Evolutionary conservation across 2,113 vertebrate species (phyloP).

Genomic region (Fukomys damarensis): DNA sequence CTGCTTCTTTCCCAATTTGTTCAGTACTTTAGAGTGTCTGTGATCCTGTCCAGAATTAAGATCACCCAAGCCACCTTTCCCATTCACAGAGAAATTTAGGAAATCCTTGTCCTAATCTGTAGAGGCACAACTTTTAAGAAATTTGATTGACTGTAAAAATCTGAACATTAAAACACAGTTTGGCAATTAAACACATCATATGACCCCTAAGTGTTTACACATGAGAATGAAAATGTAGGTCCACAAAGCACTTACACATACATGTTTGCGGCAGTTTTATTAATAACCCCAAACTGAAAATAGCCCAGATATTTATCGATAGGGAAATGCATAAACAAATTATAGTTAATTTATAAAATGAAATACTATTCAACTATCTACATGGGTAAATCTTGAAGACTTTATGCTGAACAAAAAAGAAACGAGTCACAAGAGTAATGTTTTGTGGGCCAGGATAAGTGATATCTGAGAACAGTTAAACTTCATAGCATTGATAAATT

Average conservation of each 20-base stretch:
- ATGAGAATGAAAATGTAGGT: background rate
- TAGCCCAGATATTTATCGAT: background rate
- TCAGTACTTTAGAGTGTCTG: background rate
- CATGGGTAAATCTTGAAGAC: background rate
- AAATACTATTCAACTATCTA: background rate
- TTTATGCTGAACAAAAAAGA: background rate
- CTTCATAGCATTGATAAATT: background rate
- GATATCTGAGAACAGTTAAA: background rate
- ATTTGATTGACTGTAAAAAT: conserved; percentile 22
- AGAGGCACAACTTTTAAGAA: background rate
- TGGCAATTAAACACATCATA: background rate
- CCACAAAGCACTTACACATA: background rate
- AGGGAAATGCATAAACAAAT: background rate
- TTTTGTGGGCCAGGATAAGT: background rate
- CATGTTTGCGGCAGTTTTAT: background rate
- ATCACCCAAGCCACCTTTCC: background rate
- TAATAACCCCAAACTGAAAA: background rate
- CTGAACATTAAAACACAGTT: background rate
- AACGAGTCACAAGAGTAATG: background rate
- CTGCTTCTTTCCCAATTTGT: background rate
- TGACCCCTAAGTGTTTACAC: background rate
- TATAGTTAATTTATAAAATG: background rate
- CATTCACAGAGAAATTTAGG: background rate
- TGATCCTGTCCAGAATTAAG: background rate
- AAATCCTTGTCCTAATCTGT: background rate